A percentile compares a stretch with the other conserved stretches of the same genome.
Conservation (phyloP, 2,797 vertebrate genomes). For the Argya squamiceps region DNA sequence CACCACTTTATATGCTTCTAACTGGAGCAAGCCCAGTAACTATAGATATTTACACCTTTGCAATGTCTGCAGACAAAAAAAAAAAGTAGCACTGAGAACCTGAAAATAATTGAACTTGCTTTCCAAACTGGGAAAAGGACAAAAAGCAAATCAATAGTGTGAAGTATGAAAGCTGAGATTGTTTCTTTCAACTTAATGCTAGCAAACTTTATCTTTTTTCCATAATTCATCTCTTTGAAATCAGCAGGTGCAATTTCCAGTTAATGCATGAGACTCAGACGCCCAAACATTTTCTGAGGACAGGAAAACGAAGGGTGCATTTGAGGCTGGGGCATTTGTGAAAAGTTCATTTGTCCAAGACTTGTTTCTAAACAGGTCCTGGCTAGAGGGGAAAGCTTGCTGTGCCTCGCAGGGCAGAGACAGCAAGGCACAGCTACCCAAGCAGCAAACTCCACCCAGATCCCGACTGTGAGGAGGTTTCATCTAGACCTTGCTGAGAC, state of each 20-base stretch:
- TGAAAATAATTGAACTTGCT: neutral
- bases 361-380: neutral
- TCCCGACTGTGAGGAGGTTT: neutral
- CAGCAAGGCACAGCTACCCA: no score
- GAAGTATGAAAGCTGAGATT: neutral
- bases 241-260: neutral
- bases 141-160: neutral
- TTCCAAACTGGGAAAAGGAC: neutral
- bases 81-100: neutral
- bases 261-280: neutral
- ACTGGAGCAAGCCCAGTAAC: neutral
- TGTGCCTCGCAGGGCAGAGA: accelerated
- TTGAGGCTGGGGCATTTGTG: neutral
- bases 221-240: neutral
- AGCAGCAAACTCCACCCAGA: neutral
- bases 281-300: neutral
- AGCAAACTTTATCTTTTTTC: neutral
- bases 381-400: neutral
- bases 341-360: neutral
- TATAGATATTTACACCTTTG: neutral
- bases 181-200: neutral
- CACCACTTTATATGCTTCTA: neutral
- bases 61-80: neutral
- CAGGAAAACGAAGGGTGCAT: neutral
- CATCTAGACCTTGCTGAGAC: neutral